Evolutionary conservation across 2,797 vertebrate species (phyloP), one percentile per base, ranked within the genome.

Genomic region (Acanthurus leucopareius): DNA sequence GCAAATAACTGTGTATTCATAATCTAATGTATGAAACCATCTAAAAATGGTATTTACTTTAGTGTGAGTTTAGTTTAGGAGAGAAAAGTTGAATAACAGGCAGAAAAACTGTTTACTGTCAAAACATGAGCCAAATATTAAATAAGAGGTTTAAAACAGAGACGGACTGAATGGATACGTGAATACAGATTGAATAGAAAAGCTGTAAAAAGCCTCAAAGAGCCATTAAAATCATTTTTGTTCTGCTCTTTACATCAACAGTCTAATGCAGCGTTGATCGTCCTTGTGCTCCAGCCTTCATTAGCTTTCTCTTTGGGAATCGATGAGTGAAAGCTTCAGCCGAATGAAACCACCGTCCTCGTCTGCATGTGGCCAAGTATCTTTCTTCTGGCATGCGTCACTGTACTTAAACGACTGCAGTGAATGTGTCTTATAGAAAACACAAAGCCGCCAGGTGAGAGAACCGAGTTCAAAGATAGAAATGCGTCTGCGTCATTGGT

Each of bases 301-400:
- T 90, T 80, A 85, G 73, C 28, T 32, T 32, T 59, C 64, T 73
- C 67, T 76, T 25, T 65, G 20, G 67, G 42, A 82, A 86, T 88
- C 63, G 49, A 79, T 84, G 74, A 69, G 51, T 13, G 58, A 75
- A 69, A 65, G 22, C 54, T 71, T 20, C 17, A 73, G 35, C 54
- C 45, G 25, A 81, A 86, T 79, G 11, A 81, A 69, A 63, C 75
- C 45, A 19, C 13, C 3, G 2, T 54, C 56, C 49, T 63, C 40
- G 8, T 16, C 65, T 56, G 52, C 44, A 13, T 63, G 16, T 10
- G 20, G 59, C 17, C 16, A 56, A 59, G 68, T n/a, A 54, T 32
- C 28, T 32, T 32, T 32, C 28, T 32, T 5, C 28, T 32, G 2
- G 28, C 28, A 4, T 32, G 28, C 28, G 28, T 32, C 28, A 32